These are phyloP conservation scores for Ylistrum balloti DNA, from an alignment of 1,140 invertebrate genomes.

Conservation along the genomic window DNA sequence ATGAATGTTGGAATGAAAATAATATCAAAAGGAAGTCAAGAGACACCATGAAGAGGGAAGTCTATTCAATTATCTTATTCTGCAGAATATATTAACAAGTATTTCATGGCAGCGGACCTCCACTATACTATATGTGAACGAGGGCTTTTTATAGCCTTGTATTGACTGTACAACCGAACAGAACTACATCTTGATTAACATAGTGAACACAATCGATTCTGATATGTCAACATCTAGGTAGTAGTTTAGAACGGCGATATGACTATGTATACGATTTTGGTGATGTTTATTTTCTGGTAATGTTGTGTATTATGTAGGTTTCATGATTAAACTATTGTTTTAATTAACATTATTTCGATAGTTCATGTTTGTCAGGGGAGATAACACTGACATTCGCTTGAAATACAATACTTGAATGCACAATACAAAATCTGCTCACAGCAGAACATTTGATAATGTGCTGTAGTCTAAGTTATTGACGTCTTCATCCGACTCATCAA, in stretches of 20 bases:
- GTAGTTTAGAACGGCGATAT: background rate
- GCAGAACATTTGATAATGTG: background rate
- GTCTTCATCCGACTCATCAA: too few relatives aligned
- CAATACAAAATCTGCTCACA: background rate
- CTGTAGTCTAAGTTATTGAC: too few relatives aligned
- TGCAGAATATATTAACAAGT: background rate
- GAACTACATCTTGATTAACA: background rate
- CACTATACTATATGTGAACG: background rate
- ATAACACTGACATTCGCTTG: background rate
- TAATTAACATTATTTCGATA: too few relatives aligned
- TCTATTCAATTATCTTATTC: background rate
- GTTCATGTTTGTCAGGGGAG: background rate
- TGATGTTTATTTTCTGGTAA: background rate
- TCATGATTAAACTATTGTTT: background rate
- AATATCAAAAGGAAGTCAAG: constrained; percentile 6
- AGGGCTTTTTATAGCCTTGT: background rate
- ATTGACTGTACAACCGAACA: background rate
- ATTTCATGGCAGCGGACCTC: constrained; percentile 31
- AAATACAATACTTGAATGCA: background rate
- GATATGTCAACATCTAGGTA: background rate
- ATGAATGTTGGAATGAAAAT: too few relatives aligned
- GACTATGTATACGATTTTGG: too few relatives aligned
- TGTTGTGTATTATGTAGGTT: background rate
- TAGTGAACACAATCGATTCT: background rate
- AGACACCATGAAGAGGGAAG: constrained; percentile 7